Base-by-base conservation (phyloP, 2,888 invertebrate species). In the Andrena chrysosceles region DNA sequence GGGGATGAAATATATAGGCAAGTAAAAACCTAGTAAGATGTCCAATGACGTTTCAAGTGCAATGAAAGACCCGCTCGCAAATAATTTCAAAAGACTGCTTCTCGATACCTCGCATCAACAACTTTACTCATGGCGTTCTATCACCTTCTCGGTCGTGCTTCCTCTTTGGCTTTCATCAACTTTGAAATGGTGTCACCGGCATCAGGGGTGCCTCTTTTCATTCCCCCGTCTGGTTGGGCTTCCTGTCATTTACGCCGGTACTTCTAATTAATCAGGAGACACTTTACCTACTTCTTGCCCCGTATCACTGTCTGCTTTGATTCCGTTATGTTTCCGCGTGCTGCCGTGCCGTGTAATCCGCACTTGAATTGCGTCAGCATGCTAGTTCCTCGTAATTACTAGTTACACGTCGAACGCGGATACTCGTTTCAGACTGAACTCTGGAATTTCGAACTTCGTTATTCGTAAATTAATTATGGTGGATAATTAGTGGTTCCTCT, bases 251-350 rank as follows among this genome's bases (percentile, higher is more conserved):
- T 81, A 86, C 71, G 60, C 52, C 73, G 70, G 76, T 60, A 69
- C 71, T 84, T 85, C 68, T 86, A 87, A 88, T 88, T 88, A 87
- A 88, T 86, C 83, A 83, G 66, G 35, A 60, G 85, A 78, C 75
- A 86, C 86, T 84, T 87, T 86, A 64, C 77, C 77, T 73, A 78
- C 69, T 82, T 87, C 84, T 77, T 79, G 77, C 71, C 60, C 59
- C 49, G 35, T 63, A 54, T 59, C 62, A n/a, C 54, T 54, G 35
- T 69, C 66, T 64, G 59, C 82, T 74, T 84, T 68, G 66, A 68
- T 68, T 59, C 48, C 69, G 54, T 84, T 84, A 77, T 62, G 62
- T 29, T 77, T 72, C 74, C 26, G 68, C 59, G 20, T 69, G 76
- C 70, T 63, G 69, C 42, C 62, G 73, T 78, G 48, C 64, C 66